These are phyloP conservation scores for Lithobates sylvaticus DNA, from an alignment of 2,797 vertebrate genomes.

Conservation along the genomic window DNA sequence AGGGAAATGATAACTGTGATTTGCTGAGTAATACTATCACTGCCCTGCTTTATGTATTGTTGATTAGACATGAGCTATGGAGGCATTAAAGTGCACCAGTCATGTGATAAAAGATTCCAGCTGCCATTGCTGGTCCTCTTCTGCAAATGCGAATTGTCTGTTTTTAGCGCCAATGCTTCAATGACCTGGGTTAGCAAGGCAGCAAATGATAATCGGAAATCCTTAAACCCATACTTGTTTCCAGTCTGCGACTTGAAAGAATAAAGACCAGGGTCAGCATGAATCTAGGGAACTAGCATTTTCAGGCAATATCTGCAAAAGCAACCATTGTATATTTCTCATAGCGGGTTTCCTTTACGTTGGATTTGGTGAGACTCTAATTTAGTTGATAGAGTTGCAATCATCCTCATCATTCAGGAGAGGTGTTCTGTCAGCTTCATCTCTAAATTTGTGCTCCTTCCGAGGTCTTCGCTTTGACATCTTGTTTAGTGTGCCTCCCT, in stretches of 20 bases:
- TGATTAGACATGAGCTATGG: no score
- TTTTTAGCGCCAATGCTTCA: no score
- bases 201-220: neutral
- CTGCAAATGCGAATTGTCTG: neutral
- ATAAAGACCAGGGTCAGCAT: no score
- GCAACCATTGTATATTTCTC: neutral
- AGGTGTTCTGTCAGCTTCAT: constrained; percentile 22
- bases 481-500: constrained; percentile 84
- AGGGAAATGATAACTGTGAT: no score
- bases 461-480: constrained; percentile 70
- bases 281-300: no score
- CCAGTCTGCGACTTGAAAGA: neutral
- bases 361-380: neutral
- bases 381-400: neutral
- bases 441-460: constrained; percentile 23
- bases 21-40: no score
- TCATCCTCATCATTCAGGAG: constrained; percentile 44
- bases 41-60: no score
- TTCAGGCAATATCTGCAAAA: neutral
- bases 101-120: neutral
- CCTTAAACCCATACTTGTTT: neutral
- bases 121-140: no score
- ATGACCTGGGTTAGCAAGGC: no score
- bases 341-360: neutral
- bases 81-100: neutral